A percentile compares a stretch with the other conserved stretches of the same genome.
Evolutionary conservation across 2,888 invertebrate species (phyloP).

Genomic region (Leptogaster cylindrica): DNA sequence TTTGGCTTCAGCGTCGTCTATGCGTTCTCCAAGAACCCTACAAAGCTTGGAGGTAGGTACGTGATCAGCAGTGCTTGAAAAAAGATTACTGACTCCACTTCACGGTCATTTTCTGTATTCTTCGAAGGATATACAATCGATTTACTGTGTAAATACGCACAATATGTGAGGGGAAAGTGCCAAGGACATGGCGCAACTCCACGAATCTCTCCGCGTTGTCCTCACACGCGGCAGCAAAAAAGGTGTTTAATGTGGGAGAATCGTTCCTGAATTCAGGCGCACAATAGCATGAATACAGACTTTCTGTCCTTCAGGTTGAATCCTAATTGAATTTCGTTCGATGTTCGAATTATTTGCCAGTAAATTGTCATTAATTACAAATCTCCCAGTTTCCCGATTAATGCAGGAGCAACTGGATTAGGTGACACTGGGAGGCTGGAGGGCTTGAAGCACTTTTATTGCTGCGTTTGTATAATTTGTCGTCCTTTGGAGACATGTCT

Average conservation of each 20-base stretch:
- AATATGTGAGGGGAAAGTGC: not conserved
- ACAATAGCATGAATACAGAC: not conserved
- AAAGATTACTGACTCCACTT: not conserved
- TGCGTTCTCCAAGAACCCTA: too few relatives aligned
- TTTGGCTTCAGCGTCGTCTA: too few relatives aligned
- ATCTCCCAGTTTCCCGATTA: too few relatives aligned
- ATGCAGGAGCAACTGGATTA: not conserved
- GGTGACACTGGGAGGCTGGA: not conserved
- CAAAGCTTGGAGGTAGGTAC: too few relatives aligned
- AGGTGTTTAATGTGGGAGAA: not conserved
- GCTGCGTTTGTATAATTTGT: conserved; percentile 46
- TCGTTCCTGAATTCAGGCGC: not conserved
- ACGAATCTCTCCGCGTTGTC: conserved; percentile 4
- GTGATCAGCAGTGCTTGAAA: not conserved
- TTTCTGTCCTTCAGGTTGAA: not conserved
- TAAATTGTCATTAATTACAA: too few relatives aligned
- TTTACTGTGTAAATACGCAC: conserved; percentile 42
- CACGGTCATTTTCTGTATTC: conserved; percentile 14
- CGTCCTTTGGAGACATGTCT: conserved; percentile 44
- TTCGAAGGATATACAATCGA: conserved; percentile 38
- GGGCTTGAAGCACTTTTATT: conserved; percentile 39
- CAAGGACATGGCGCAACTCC: conserved; percentile 31
- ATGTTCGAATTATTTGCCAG: too few relatives aligned
- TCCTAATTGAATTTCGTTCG: conserved; percentile 6
- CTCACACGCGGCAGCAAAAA: not conserved